Base-by-base conservation (phyloP, 1,140 invertebrate species). In the Caenorhabditis briggsae region DNA sequence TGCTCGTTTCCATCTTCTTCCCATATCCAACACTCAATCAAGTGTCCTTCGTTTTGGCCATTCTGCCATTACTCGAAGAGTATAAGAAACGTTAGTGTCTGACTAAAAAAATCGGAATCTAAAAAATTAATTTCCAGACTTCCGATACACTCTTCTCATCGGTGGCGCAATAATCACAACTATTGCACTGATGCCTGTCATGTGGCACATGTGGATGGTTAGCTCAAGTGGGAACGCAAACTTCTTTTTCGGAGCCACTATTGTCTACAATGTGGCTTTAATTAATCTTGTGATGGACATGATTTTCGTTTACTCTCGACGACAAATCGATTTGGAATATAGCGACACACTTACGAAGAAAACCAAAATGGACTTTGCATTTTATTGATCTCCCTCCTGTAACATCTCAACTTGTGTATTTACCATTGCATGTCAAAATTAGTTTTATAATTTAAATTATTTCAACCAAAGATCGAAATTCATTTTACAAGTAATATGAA, bases 191-290 rank as follows among this genome's bases (percentile, higher is more conserved):
- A 96, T 96, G 53, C 97, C 97, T 1, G 96, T 97, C 43, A 95
- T 98, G 25, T 99, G 97, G 96, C 95, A 98, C 93, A 94, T 99
- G 20, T 99, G 98, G 98, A 97, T 99, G 82, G 97, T 98, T 92
- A 95, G 96, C 23, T 96, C 97, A 85, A 98, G 97, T 70, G 98
- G 97, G 20, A 99, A 99, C 95, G 97, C 98, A 0, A 99, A 99
- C 93, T 99, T 99, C 92, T 99, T 98, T 93, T 99, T 99, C 94
- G 97, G 97, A 12, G 96, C 98, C 8, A 98, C 97, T 1, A 93
- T 99, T 48, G 96, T 96, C 0, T 98, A 97, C 93, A 96, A 95
- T 43, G 96, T 96, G 74, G 97, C 97, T 85, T 94, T 78, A n/a
- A 78, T 78, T 46, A 78, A 78, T 23, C 23, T 78, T 5, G 70